Evolutionary conservation across 2,113 vertebrate species (phyloP).

Genomic region (Ceyx melanurus): DNA sequence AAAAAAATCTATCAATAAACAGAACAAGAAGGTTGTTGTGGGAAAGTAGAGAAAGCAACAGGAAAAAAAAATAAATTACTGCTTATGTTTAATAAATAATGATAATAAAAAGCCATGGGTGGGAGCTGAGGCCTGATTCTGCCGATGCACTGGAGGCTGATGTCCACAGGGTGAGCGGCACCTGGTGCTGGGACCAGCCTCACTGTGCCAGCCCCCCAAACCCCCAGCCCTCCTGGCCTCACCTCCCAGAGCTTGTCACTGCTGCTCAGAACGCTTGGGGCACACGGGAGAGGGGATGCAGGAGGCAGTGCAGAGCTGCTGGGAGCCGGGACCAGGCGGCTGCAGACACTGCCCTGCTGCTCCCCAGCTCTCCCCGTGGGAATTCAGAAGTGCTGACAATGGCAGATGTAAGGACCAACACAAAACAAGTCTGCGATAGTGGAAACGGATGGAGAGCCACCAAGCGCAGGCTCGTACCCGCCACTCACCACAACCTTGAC

Average conservation of each 20-base stretch:
- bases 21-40: not conserved
- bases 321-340: not conserved
- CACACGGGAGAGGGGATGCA: not conserved
- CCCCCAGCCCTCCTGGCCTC: not conserved
- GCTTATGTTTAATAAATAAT: not conserved
- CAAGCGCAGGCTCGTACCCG: not conserved
- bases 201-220: accelerated
- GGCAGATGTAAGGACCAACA: not conserved
- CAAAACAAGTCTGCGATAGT: accelerated
- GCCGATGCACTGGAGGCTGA: not conserved
- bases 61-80: not conserved
- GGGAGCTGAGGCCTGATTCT: not conserved
- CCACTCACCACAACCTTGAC: accelerated
- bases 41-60: not conserved
- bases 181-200: not conserved
- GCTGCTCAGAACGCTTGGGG: not conserved
- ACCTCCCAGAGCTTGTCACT: not conserved
- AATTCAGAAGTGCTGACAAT: accelerated
- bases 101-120: not conserved
- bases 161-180: accelerated
- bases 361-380: accelerated
- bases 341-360: not conserved
- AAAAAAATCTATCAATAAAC: not conserved
- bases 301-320: accelerated
- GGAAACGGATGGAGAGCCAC: not conserved